A percentile compares a stretch with the other conserved stretches of the same genome.
Evolutionary conservation across 64 coral and sea anemone species (phyloP).

Genomic region (Montipora efflorescens): DNA sequence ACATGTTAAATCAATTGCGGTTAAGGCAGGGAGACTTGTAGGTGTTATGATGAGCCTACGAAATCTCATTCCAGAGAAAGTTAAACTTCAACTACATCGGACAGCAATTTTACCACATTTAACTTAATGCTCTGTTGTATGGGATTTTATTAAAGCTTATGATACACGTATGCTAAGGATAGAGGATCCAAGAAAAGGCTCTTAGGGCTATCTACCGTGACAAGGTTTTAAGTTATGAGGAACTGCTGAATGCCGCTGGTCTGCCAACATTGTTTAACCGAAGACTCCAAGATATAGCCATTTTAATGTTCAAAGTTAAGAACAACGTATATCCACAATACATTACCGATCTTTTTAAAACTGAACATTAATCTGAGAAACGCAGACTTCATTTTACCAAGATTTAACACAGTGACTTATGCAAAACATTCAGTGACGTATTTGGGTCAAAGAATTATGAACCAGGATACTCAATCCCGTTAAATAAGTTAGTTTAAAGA

Average conservation of each 20-base stretch:
- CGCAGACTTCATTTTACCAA: neutral
- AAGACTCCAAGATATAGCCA: conserved; percentile 8
- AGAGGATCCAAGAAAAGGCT: conserved; percentile 21
- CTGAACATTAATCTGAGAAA: neutral
- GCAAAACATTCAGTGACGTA: conserved; percentile 37
- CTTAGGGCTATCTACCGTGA: conserved; percentile 33
- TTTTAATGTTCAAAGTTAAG: conserved; percentile 9
- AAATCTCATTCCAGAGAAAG: conserved; percentile 27
- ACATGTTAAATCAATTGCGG: conserved; percentile 34
- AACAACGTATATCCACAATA: neutral
- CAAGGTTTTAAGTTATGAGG: conserved; percentile 11
- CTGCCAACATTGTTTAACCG: conserved; percentile 4
- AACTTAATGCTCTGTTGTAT: conserved; percentile 45
- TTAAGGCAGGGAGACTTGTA: conserved; percentile 21
- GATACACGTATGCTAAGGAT: neutral
- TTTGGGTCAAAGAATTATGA: conserved; percentile 31
- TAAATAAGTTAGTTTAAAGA: too few relatives aligned
- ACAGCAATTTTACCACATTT: neutral
- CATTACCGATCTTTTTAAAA: neutral
- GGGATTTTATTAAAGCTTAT: conserved; percentile 51
- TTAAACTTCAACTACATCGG: neutral
- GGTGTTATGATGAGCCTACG: conserved; percentile 29
- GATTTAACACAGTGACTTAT: neutral
- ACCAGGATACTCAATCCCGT: too few relatives aligned
- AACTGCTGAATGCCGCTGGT: neutral